These are phyloP conservation scores for Zaprionus tsacasi DNA, from an alignment of 1,140 invertebrate genomes.

Conservation along the genomic window DNA sequence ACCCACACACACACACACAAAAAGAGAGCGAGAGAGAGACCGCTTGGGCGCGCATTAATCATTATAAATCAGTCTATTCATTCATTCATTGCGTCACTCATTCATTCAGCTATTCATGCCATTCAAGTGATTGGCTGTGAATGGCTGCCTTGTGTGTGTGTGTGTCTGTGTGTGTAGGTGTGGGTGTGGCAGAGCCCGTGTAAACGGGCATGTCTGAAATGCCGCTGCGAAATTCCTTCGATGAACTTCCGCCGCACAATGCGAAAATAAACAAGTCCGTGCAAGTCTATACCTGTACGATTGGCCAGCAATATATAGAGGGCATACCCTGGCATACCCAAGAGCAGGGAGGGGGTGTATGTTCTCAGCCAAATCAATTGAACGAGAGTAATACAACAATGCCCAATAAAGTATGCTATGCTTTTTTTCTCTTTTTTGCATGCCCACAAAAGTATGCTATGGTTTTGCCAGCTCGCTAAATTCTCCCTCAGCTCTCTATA, in stretches of 20 bases:
- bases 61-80: conserved; percentile 79
- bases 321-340: neutral
- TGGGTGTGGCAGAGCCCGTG: conserved; percentile 22
- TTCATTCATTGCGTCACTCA: conserved; percentile 39
- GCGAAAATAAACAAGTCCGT: conserved; percentile 36
- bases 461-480: too few species aligned
- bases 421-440: neutral
- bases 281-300: neutral
- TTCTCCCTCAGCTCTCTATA: too few species aligned
- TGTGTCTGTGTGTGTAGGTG: neutral
- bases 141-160: conserved; percentile 1
- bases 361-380: too few species aligned
- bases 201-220: conserved; percentile 62
- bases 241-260: conserved; percentile 70
- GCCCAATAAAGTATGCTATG: neutral
- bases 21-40: conserved; percentile 9
- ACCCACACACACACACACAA: conserved; percentile 31
- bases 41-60: conserved; percentile 67
- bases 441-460: too few species aligned
- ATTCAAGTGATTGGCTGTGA: conserved; percentile 57
- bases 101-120: conserved; percentile 30
- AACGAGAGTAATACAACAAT: neutral
- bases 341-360: too few species aligned
- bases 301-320: neutral
- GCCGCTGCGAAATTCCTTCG: conserved; percentile 67